Percentiles rank a stretch among this genome's conserved stretches.
Conservation (phyloP, 1,140 invertebrate species). For the Platyura marginata region DNA sequence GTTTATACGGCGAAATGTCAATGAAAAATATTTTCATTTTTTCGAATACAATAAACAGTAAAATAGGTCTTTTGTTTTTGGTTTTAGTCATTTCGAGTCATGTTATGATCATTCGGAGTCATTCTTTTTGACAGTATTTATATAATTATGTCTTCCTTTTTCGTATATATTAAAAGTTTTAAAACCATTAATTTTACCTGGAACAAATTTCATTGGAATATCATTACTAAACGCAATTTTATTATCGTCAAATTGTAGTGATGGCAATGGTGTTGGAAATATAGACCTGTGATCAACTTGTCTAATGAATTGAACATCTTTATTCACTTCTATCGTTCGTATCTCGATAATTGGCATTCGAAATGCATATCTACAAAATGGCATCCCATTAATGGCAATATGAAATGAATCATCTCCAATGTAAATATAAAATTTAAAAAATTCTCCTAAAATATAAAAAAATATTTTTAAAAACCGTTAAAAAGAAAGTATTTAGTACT, state of each 20-base stretch:
- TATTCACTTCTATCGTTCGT: constrained; percentile 14
- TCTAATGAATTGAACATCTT: constrained; percentile 21
- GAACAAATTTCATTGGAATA: constrained; percentile 16
- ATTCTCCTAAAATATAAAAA: constrained; percentile 8
- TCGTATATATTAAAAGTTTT: no score
- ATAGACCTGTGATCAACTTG: constrained; percentile 21
- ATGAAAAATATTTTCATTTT: no score
- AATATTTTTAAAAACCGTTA: neutral
- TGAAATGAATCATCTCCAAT: constrained; percentile 19
- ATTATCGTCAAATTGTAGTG: constrained; percentile 18
- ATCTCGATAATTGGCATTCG: constrained; percentile 14
- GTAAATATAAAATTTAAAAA: constrained; percentile 21
- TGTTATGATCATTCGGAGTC: no score
- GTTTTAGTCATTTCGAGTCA: no score
- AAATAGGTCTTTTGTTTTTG: no score
- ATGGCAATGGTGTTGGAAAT: constrained; percentile 21
- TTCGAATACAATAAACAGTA: no score
- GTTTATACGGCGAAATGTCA: no score
- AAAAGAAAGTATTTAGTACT: neutral
- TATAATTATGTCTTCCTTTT: no score
- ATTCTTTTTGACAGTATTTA: no score
- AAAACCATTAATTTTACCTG: constrained; percentile 2
- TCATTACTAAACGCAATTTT: constrained; percentile 21
- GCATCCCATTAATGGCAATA: constrained; percentile 20
- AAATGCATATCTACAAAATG: constrained; percentile 18